Conservation (phyloP, 1,140 invertebrate genomes). For the Philotrypesis tridentata region DNA sequence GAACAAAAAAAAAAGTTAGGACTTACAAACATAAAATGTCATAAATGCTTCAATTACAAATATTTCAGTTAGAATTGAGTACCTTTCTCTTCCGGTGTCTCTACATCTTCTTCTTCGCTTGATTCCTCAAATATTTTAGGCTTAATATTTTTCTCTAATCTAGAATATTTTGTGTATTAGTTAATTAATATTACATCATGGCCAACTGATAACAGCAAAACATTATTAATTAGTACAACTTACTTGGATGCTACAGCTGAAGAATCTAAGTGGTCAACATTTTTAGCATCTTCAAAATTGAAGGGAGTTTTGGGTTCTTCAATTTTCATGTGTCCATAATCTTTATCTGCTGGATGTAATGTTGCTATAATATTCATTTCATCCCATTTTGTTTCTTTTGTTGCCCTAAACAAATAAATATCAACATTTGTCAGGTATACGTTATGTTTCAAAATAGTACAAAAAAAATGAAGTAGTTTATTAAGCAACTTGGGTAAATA, state of each 20-base stretch:
- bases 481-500: no score
- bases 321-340: slow-evolving; percentile 99
- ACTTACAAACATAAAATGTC: neutral
- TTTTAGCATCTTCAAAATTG: slow-evolving; percentile 82
- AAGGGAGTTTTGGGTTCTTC: slow-evolving; percentile 99
- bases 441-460: no score
- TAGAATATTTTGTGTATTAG: slow-evolving; percentile 64
- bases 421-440: neutral
- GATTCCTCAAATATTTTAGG: slow-evolving; percentile 78
- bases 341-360: slow-evolving; percentile 97
- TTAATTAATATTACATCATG: slow-evolving; percentile 34
- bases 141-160: slow-evolving; percentile 75
- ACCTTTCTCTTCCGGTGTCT: slow-evolving; percentile 79
- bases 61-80: slow-evolving; percentile 53
- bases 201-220: neutral
- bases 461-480: no score
- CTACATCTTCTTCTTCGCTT: slow-evolving; percentile 78
- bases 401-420: slow-evolving; percentile 73
- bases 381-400: slow-evolving; percentile 95
- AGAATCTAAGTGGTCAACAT: slow-evolving; percentile 85
- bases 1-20: neutral
- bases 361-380: slow-evolving; percentile 99
- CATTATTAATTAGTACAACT: slow-evolving; percentile 54
- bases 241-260: slow-evolving; percentile 85
- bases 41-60: neutral